phyloP scores from a whole-genome alignment of 2,888 invertebrate genomes.

The Salticus scenicus region DNA sequence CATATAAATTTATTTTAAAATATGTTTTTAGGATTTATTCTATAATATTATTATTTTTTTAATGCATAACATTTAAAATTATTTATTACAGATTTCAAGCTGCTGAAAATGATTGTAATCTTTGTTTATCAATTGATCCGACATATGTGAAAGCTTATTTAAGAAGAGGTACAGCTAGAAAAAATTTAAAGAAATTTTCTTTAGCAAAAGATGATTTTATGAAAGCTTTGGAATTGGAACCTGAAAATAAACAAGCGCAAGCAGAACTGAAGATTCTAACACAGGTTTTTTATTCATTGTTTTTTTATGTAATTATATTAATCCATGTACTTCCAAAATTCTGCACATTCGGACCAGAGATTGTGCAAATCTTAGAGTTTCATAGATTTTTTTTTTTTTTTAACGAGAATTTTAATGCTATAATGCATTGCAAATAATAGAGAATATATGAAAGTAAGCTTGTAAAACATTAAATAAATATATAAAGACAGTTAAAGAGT shows the following conservation, averaged over 20 bases:
- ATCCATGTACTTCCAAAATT: not conserved
- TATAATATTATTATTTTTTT: no score
- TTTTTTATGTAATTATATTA: not conserved
- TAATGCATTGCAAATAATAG: no score
- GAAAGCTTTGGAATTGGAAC: conserved; percentile 84
- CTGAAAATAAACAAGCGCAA: conserved; percentile 84
- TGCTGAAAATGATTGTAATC: conserved; percentile 77
- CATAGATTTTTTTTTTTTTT: no score
- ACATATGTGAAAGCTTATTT: conserved; percentile 76
- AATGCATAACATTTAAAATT: no score
- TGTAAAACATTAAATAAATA: no score
- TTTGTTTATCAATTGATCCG: conserved; percentile 76
- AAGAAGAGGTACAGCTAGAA: conserved; percentile 77
- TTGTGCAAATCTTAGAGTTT: not conserved
- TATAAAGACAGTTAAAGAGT: no score
- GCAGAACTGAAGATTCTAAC: conserved; percentile 80
- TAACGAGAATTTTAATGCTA: not conserved
- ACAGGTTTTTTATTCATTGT: conserved; percentile 73
- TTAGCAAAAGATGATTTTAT: conserved; percentile 84
- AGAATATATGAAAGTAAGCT: no score
- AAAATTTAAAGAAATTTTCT: conserved; percentile 82
- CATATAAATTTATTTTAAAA: no score
- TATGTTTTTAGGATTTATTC: no score
- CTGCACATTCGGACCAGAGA: not conserved
- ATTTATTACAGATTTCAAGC: conserved; percentile 75